Percentiles rank a stretch among this genome's conserved stretches.
Evolutionary conservation across 2,888 invertebrate species (phyloP).

Genomic region (Lithophane leautieri): DNA sequence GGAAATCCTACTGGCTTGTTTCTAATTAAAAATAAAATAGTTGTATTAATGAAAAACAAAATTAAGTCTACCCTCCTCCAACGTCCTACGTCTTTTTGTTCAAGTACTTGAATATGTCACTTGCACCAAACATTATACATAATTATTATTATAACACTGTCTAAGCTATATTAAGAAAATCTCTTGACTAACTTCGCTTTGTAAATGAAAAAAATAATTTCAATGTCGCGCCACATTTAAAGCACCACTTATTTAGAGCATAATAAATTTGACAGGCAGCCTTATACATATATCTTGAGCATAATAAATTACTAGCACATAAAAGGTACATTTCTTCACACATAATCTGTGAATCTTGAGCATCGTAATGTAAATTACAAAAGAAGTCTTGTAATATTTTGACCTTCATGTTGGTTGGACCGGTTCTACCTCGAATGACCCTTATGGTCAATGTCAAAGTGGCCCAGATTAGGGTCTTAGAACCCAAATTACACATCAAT

Average conservation of each 20-base stretch:
- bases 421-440: constrained; percentile 32
- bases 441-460: constrained; percentile 55
- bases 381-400: constrained; percentile 59
- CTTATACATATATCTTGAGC: neutral
- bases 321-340: constrained; percentile 33
- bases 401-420: constrained; percentile 57
- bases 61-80: too few relatives aligned
- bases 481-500: constrained; percentile 11
- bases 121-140: too few relatives aligned
- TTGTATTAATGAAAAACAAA: too few relatives aligned
- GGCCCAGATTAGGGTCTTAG: constrained; percentile 44
- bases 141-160: neutral
- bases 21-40: neutral
- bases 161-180: neutral
- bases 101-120: too few relatives aligned
- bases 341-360: constrained; percentile 21
- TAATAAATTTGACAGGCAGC: constrained; percentile 14
- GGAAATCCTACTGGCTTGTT: neutral
- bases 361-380: constrained; percentile 53
- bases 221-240: constrained; percentile 9
- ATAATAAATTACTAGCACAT: constrained; percentile 11
- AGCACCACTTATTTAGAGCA: constrained; percentile 9
- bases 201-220: neutral
- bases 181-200: neutral
- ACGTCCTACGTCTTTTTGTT: too few relatives aligned